Evolutionary conservation across 2,888 invertebrate species (phyloP), one percentile per base, ranked within the genome.

Genomic region (Lasioglossum morio): DNA sequence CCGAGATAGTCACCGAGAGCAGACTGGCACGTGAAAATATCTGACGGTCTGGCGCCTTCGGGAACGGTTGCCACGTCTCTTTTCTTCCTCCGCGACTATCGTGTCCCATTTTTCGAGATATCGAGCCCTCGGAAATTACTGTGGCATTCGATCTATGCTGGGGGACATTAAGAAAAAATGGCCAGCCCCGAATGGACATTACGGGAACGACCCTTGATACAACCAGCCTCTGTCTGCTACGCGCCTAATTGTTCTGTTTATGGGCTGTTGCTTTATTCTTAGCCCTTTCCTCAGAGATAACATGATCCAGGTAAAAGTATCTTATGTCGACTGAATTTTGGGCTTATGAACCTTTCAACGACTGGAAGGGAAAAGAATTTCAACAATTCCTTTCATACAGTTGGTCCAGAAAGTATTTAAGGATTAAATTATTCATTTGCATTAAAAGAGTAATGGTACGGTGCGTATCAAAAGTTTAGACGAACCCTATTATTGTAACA

Each of bases 61-160:
- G 63, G 79, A 87, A 87, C 87, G 87, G 87, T 87, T 87, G 84
- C 87, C 80, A 81, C 89, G 80, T 82, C 48, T 73, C 57, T 73
- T 84, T 84, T 79, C 85, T 57, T 79, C 81, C 85, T 43, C 60
- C 76, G 76, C 43, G 70, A n/a, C 75, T 75, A 83, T 87, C 76
- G 69, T 72, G 75, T 76, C 57, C 60, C 87, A 75, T 80, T 87
- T 82, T 85, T 86, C 79, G 79, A 87, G 87, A 87, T 87, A 86
- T 86, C 86, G 43, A 53, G 16, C 53, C 63, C 43, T 53, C 53
- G 60, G 72, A 57, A 53, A 85, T 85, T 72, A 70, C 74, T 27
- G 1, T 77, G 87, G 90, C 86, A 92, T 92, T 87, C 92, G 86
- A 92, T 89, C 88, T 91, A 93, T 92, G 92, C 87, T 46, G 87